Evolutionary conservation across 2,113 vertebrate species (phyloP).

Genomic region (Labeo rohita): DNA sequence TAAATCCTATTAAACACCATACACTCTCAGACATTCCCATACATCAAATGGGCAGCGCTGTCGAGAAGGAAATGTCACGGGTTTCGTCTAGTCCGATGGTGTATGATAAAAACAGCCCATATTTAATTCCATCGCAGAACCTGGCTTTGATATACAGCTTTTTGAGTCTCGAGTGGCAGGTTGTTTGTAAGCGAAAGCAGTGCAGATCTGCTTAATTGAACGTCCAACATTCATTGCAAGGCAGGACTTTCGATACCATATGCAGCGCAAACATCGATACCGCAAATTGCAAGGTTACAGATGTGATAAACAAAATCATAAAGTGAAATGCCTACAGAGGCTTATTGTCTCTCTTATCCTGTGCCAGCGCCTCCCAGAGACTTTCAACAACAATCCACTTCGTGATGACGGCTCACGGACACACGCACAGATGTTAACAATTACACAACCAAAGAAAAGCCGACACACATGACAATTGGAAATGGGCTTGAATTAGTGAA

Average conservation of each 20-base stretch:
- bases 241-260: conserved; percentile 25
- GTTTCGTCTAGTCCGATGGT: conserved; percentile 18
- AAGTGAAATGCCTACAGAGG: conserved; percentile 59
- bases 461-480: conserved; percentile 64
- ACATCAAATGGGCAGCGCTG: conserved; percentile 55
- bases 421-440: conserved; percentile 73
- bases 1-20: conserved; percentile 38
- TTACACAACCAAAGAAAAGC: conserved; percentile 69
- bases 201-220: conserved; percentile 56
- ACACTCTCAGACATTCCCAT: conserved; percentile 41
- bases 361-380: conserved; percentile 69
- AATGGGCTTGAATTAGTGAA: conserved; percentile 62
- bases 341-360: conserved; percentile 63
- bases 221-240: conserved; percentile 24
- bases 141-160: conserved; percentile 47
- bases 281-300: conserved; percentile 37
- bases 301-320: conserved; percentile 33
- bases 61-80: conserved; percentile 51
- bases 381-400: conserved; percentile 59
- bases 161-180: not conserved
- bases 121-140: conserved; percentile 23
- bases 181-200: conserved; percentile 40
- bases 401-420: conserved; percentile 63
- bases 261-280: conserved; percentile 22
- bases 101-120: not conserved